A percentile compares a stretch with the other conserved stretches of the same genome.
These are phyloP conservation scores for Notechis scutatus DNA, from an alignment of 2,113 vertebrate species.

Conservation along the genomic window DNA sequence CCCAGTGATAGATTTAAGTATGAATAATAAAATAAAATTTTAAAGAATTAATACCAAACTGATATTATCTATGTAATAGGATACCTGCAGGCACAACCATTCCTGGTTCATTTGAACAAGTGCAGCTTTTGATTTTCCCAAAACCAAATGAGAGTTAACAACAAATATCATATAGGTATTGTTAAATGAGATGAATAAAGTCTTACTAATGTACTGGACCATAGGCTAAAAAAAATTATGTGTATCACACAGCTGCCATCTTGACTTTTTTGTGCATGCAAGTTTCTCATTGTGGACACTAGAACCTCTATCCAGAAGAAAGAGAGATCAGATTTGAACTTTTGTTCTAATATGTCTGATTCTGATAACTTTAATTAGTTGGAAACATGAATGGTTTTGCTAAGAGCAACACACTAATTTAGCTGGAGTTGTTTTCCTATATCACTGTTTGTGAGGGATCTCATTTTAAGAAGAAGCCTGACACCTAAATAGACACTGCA, in stretches of 20 bases:
- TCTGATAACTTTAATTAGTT: not conserved
- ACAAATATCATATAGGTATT: not conserved
- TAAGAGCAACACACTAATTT: not conserved
- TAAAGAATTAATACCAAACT: not conserved
- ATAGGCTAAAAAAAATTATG: not conserved
- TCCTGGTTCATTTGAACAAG: not conserved
- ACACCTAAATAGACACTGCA: not conserved
- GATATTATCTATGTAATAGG: not conserved
- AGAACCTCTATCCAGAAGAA: not conserved
- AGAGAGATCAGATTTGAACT: not conserved
- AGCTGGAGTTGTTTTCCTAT: not conserved
- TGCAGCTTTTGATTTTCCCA: not conserved
- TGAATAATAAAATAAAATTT: not conserved
- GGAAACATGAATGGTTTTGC: not conserved
- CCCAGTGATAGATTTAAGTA: not conserved
- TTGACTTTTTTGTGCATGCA: not conserved
- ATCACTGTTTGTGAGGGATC: not conserved
- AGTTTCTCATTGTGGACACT: not conserved
- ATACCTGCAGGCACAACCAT: not conserved
- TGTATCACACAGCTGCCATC: not conserved
- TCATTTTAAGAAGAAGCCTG: not conserved
- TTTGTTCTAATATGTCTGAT: not conserved
- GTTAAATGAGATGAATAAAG: not conserved
- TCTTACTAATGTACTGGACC: not conserved
- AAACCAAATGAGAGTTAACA: not conserved